Conservation (phyloP, 2,888 invertebrate species). For the Oscheius myriophilus region DNA sequence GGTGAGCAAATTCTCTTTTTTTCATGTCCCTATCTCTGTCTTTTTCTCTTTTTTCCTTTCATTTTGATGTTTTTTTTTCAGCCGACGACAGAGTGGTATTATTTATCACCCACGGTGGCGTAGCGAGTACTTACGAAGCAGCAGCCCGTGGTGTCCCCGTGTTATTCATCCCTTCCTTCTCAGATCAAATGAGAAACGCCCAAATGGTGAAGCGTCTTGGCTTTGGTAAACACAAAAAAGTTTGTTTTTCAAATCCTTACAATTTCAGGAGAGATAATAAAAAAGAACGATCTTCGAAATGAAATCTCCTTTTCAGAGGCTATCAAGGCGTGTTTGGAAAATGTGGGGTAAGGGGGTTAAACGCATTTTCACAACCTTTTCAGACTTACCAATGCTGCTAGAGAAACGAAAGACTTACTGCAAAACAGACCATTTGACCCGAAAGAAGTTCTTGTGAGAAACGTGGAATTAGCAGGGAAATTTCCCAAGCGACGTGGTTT, state of each 20-base stretch:
- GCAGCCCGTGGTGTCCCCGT: constrained; percentile 22
- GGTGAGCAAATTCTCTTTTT: constrained; percentile 23
- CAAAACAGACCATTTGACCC: constrained; percentile 8
- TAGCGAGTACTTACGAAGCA: constrained; percentile 18
- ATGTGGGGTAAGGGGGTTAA: background rate
- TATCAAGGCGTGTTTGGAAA: background rate
- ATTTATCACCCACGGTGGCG: constrained; percentile 27
- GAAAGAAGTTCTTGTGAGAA: background rate
- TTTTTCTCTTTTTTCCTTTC: too few relatives aligned
- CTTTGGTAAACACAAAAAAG: constrained; percentile 9
- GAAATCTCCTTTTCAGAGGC: background rate
- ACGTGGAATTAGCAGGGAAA: constrained; percentile 1
- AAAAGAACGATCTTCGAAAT: constrained; percentile 3
- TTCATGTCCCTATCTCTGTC: too few relatives aligned
- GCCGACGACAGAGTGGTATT: constrained; percentile 11
- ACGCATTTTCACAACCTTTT: background rate
- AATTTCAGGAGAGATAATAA: constrained; percentile 2
- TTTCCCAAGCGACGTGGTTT: background rate
- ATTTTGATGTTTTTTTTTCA: background rate
- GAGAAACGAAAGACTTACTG: background rate
- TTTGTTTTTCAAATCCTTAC: too few relatives aligned
- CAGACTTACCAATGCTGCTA: constrained; percentile 9
- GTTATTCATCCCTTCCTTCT: constrained; percentile 18
- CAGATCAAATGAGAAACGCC: constrained; percentile 28
- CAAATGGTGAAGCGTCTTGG: constrained; percentile 26